These are phyloP conservation scores for Lerema accius DNA, from an alignment of 1,140 invertebrate species.

Conservation along the genomic window DNA sequence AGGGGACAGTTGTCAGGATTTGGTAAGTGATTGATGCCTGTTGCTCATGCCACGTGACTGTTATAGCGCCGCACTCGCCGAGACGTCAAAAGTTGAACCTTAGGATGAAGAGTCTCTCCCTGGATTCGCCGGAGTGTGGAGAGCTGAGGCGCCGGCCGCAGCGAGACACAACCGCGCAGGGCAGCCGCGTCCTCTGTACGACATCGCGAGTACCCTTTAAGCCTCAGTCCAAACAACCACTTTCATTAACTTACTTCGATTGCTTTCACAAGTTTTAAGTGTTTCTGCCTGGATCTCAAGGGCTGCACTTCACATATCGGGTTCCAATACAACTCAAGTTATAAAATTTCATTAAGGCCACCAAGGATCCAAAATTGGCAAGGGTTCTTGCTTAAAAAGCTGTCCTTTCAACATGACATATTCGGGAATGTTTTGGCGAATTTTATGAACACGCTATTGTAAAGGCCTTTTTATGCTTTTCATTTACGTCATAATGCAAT, in stretches of 20 bases:
- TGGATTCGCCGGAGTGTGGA: slow-evolving; percentile 97
- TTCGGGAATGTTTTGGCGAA: too few relatives aligned
- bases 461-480: background rate
- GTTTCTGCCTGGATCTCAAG: background rate
- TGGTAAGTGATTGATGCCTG: slow-evolving; percentile 42
- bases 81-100: slow-evolving; percentile 97
- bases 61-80: slow-evolving; percentile 96
- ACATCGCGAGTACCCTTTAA: slow-evolving; percentile 52
- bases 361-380: too few relatives aligned
- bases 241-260: slow-evolving; percentile 16
- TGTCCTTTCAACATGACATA: too few relatives aligned
- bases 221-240: slow-evolving; percentile 65
- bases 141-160: slow-evolving; percentile 89
- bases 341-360: too few relatives aligned
- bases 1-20: slow-evolving; percentile 5
- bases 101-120: slow-evolving; percentile 97
- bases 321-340: background rate
- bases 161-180: slow-evolving; percentile 68
- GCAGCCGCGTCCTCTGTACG: slow-evolving; percentile 79
- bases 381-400: too few relatives aligned
- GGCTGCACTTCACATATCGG: background rate
- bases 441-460: too few relatives aligned
- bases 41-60: slow-evolving; percentile 68
- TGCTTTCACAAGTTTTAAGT: slow-evolving; percentile 19
- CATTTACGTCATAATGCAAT: background rate